Conservation (phyloP, 2,113 vertebrate species). For the Phocoena phocoena region DNA sequence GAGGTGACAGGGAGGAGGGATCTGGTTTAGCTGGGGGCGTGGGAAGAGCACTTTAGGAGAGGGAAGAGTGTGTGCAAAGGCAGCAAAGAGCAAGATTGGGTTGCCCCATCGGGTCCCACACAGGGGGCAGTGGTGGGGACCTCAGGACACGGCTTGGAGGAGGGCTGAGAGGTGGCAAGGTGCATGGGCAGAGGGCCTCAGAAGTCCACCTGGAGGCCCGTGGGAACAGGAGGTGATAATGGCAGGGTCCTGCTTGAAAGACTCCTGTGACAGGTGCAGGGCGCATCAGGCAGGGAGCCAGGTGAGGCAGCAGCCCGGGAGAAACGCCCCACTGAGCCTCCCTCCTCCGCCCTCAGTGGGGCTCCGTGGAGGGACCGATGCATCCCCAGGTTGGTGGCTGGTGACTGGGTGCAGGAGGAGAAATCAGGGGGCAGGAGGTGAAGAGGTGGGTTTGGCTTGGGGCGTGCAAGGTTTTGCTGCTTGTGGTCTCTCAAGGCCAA, state of each 20-base stretch:
- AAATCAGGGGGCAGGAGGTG: neutral
- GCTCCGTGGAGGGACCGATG: accelerated
- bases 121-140: neutral
- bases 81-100: neutral
- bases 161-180: accelerated
- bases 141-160: neutral
- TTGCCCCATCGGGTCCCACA: accelerated
- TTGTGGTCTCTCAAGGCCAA: too few relatives aligned
- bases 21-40: accelerated
- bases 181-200: accelerated
- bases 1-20: neutral
- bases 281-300: accelerated
- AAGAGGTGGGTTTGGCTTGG: accelerated
- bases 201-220: neutral
- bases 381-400: neutral
- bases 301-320: accelerated
- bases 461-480: neutral
- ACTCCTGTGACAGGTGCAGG: neutral
- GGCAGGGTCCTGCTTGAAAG: neutral
- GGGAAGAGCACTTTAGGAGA: neutral
- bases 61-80: accelerated
- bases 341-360: neutral
- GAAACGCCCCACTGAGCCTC: too few relatives aligned
- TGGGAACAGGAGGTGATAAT: accelerated
- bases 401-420: too few relatives aligned